Evolutionary conservation across 2,113 vertebrate genomes (phyloP).

Genomic region (Alaudala cheleensis): DNA sequence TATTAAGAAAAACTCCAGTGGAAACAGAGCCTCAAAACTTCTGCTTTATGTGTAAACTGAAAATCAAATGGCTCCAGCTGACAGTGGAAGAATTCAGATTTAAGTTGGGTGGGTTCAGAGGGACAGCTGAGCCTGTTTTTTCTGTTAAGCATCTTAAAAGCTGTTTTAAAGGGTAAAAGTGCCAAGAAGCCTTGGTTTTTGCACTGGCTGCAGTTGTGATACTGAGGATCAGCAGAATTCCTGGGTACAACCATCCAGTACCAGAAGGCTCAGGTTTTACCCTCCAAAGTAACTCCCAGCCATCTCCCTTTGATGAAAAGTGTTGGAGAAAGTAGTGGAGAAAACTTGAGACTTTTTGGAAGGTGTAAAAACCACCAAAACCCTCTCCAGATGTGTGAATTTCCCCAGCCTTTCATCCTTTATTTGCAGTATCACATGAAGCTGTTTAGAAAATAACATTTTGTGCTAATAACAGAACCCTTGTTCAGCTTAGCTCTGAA

Average conservation of each 20-base stretch:
- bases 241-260: fast-evolving
- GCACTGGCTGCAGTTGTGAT: neutral
- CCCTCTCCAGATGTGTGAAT: neutral
- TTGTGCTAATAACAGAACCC: neutral
- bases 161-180: neutral
- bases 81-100: neutral
- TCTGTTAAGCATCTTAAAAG: neutral
- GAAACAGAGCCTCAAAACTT: neutral
- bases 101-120: neutral
- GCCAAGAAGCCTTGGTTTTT: neutral
- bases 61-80: neutral
- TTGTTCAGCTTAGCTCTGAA: neutral
- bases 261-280: neutral
- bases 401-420: neutral
- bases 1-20: neutral
- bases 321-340: neutral
- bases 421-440: neutral
- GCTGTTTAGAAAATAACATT: neutral
- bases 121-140: neutral
- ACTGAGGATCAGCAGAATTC: neutral
- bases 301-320: neutral
- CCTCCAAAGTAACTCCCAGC: neutral
- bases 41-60: neutral
- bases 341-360: neutral
- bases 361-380: neutral